phyloP scores from a whole-genome alignment of 2,113 vertebrate species.

The Phalacrocorax pelagicus region DNA sequence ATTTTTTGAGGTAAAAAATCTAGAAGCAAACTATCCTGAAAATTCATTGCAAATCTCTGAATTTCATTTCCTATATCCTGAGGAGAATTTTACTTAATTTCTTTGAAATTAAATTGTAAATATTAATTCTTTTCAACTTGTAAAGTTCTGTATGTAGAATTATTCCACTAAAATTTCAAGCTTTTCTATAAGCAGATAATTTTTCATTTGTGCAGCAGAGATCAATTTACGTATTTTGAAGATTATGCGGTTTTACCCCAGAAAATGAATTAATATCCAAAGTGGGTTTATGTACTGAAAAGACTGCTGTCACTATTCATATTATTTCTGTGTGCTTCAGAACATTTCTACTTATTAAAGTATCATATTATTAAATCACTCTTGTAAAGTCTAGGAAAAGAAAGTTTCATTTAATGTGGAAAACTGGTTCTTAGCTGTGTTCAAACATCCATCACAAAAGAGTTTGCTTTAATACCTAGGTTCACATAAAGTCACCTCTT shows the following conservation, averaged over 20 bases:
- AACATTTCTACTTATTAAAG: slow-evolving; percentile 1
- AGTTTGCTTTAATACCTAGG: background rate
- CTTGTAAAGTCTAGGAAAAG: background rate
- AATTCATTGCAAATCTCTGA: background rate
- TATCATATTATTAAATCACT: slow-evolving; percentile 3
- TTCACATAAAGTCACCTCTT: background rate
- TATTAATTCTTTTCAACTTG: background rate
- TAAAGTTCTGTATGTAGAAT: background rate
- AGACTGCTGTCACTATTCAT: background rate
- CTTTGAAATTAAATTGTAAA: background rate
- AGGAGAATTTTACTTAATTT: background rate
- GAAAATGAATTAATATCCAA: background rate
- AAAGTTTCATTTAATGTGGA: background rate
- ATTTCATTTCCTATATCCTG: background rate
- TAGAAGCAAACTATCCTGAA: background rate
- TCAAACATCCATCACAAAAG: slow-evolving; percentile 5
- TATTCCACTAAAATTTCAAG: background rate
- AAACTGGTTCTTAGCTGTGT: background rate
- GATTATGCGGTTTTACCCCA: background rate
- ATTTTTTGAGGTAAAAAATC: background rate
- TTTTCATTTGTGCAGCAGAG: background rate
- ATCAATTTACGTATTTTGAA: background rate
- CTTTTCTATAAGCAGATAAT: background rate
- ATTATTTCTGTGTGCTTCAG: background rate
- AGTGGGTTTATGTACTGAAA: background rate